These are phyloP conservation scores for Helicolenus hilgendorfi DNA, from an alignment of 2,797 vertebrate genomes.

Conservation along the genomic window DNA sequence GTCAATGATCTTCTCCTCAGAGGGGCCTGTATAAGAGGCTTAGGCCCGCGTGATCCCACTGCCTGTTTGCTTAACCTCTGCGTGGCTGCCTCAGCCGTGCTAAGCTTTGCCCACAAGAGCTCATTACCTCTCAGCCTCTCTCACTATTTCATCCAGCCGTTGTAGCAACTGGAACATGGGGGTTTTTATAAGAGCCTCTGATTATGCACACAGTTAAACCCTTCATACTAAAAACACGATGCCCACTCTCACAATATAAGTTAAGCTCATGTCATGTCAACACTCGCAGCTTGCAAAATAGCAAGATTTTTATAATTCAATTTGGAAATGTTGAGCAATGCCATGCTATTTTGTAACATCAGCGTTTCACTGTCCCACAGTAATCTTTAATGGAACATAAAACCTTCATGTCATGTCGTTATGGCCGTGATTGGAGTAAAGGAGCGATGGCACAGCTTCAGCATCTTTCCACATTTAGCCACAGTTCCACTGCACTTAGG, in stretches of 20 bases:
- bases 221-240: conserved; percentile 17
- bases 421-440: conserved; percentile 43
- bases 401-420: conserved; percentile 49
- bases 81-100: conserved; percentile 61
- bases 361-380: conserved; percentile 7
- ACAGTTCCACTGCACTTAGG: conserved; percentile 27
- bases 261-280: conserved; percentile 4
- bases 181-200: conserved; percentile 2
- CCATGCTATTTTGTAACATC: conserved; percentile 1
- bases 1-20: conserved; percentile 84
- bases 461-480: conserved; percentile 47
- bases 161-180: conserved; percentile 9
- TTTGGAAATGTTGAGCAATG: conserved; percentile 33
- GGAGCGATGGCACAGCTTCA: conserved; percentile 50
- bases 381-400: conserved; percentile 47
- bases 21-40: conserved; percentile 84
- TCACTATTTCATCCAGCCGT: conserved; percentile 20
- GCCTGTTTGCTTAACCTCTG: conserved; percentile 86
- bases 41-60: conserved; percentile 82
- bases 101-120: conserved; percentile 77
- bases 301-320: neutral
- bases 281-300: neutral
- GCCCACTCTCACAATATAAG: neutral
- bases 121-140: conserved; percentile 69
- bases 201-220: conserved; percentile 13